A percentile compares a stretch with the other conserved stretches of the same genome.
phyloP scores from a whole-genome alignment of 2,888 invertebrate species.

The Cantharis flavilabris region DNA sequence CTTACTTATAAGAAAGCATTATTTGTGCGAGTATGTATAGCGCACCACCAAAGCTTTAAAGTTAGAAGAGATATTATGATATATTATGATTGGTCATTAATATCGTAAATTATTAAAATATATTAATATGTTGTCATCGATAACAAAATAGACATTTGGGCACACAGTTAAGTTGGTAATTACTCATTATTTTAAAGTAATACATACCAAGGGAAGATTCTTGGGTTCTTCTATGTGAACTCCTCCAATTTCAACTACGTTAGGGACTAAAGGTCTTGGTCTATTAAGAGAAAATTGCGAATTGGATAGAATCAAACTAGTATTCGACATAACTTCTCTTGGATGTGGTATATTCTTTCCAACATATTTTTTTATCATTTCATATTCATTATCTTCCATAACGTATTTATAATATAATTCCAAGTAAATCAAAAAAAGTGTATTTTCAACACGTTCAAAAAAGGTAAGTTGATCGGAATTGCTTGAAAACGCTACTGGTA shows the following conservation, averaged over 20 bases:
- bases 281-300: conserved; percentile 55
- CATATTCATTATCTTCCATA: conserved; percentile 18
- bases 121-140: too few species aligned
- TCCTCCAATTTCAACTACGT: conserved; percentile 60
- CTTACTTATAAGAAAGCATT: too few species aligned
- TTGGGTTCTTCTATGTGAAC: conserved; percentile 54
- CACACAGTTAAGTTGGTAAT: too few species aligned
- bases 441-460: conserved; percentile 39
- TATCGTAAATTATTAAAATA: too few species aligned
- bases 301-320: conserved; percentile 58
- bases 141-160: too few species aligned
- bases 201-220: conserved; percentile 39
- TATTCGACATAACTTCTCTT: conserved; percentile 53
- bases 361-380: conserved; percentile 35
- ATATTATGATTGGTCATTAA: too few species aligned
- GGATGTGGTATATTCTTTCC: conserved; percentile 40
- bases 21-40: too few species aligned
- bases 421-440: conserved; percentile 19
- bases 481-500: conserved; percentile 54
- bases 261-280: conserved; percentile 56
- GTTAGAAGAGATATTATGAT: too few species aligned
- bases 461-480: conserved; percentile 38
- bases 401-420: conserved; percentile 1
- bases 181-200: too few species aligned
- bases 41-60: too few species aligned